Conservation (phyloP, 2,113 vertebrate species). For the Bettongia penicillata region DNA sequence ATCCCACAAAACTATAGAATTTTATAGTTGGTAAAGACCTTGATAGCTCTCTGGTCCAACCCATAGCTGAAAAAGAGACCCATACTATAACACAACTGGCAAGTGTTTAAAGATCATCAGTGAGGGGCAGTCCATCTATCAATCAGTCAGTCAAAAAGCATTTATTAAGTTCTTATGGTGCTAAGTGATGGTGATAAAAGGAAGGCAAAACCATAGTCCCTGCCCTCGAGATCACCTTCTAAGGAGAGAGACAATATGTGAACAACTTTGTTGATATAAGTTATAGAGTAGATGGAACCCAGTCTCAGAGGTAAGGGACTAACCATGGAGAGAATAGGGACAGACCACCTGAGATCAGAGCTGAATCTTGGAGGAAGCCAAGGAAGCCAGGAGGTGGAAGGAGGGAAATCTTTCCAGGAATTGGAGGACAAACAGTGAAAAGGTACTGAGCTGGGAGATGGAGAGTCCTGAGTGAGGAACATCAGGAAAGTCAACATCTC, state of each 20-base stretch:
- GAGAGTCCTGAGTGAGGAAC: not conserved
- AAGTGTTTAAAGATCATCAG: not conserved
- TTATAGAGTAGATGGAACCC: not conserved
- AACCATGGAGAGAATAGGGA: not conserved
- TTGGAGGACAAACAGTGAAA: not conserved
- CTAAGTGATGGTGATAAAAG: not conserved
- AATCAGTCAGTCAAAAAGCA: not conserved
- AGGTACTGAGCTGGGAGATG: not conserved
- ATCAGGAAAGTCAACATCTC: not conserved
- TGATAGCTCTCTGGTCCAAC: not conserved
- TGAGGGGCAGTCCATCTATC: not conserved
- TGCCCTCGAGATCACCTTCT: not conserved
- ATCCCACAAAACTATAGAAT: not conserved
- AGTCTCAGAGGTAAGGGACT: not conserved
- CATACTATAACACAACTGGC: not conserved
- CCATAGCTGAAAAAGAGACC: not conserved
- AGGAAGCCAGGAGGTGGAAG: not conserved
- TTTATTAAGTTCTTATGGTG: not conserved
- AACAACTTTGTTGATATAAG: not conserved
- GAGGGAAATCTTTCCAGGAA: not conserved
- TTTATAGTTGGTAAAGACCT: not conserved
- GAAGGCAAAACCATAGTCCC: not conserved
- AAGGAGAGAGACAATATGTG: not conserved
- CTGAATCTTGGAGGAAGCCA: not conserved
- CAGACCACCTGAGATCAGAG: not conserved